Evolutionary conservation across 1,140 invertebrate species (phyloP), one percentile per base, ranked within the genome.

Genomic region (Tribolium castaneum): DNA sequence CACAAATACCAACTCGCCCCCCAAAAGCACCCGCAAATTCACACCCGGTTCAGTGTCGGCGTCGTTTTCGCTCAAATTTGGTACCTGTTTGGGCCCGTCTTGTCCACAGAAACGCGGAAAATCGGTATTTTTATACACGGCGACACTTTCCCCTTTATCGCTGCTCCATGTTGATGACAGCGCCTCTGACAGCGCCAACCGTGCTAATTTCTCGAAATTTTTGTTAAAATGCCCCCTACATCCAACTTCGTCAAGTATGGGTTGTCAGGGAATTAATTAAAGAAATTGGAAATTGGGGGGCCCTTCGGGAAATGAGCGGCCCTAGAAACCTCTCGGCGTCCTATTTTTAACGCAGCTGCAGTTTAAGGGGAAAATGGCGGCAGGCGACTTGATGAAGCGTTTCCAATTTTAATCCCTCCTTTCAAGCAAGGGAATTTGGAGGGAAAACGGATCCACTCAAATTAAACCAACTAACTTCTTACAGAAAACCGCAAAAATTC

Each of bases 161-260:
- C 59, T 66, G 39, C 54, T 87, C 89, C 90, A 91, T 90, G 89
- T 91, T 91, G 91, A 90, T 91, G 90, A 89, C 91, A 91, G 91
- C 91, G 91, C 91, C 90, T 90, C 90, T 91, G 90, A 89, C 91
- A 91, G 91, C 91, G 91, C 91, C 90, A 89, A 90, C 90, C 86
- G 90, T 91, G 90, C 90, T 91, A 90, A 91, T 91, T 91, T 90
- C 88, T 84, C 87, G 90, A 90, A 91, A 90, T 90, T 92, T 91
- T 91, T 90, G 83, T 89, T 86, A 88, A 91, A 90, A 91, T 91
- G 90, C 90, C 91, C 90, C 91, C 90, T 91, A 87, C 85, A 86
- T 83, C 81, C 78, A 82, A 76, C 62, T 82, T 80, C 87, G 87
- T 89, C 89, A 90, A 90, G 88, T 90, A 87, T 85, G 62, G 75